A percentile compares a stretch with the other conserved stretches of the same genome.
Conservation (phyloP, 2,797 vertebrate genomes). For the Poeciliopsis gracilis region DNA sequence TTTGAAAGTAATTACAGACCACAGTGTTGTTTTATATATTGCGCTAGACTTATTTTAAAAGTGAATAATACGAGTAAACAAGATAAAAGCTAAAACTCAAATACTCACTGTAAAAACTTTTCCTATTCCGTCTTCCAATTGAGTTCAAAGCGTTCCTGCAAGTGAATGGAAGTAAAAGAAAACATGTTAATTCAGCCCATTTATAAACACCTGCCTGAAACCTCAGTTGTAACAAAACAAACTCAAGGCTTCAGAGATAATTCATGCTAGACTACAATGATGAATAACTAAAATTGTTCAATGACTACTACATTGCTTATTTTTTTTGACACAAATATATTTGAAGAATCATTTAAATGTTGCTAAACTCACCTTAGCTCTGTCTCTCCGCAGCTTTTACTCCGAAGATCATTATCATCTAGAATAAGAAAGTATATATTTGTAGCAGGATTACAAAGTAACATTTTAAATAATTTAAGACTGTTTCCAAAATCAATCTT, state of each 20-base stretch:
- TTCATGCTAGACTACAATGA: not conserved
- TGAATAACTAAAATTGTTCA: not conserved
- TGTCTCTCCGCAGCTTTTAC: slow-evolving; percentile 71
- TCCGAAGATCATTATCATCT: slow-evolving; percentile 74
- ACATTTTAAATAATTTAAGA: slow-evolving; percentile 34
- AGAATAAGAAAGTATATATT: slow-evolving; percentile 58
- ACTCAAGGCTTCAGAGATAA: not conserved
- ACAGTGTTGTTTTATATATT: not conserved
- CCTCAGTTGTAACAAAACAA: not conserved
- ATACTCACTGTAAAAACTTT: slow-evolving; percentile 81
- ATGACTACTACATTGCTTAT: not conserved
- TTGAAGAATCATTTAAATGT: not conserved
- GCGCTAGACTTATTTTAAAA: not conserved
- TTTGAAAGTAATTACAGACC: not conserved
- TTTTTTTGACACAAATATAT: not conserved
- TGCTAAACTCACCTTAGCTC: slow-evolving; percentile 76
- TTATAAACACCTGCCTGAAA: not conserved
- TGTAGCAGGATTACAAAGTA: slow-evolving; percentile 34
- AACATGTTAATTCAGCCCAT: not conserved
- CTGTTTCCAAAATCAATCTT: not conserved
- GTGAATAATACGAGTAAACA: not conserved
- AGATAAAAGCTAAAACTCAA: not conserved
- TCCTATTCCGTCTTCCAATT: slow-evolving; percentile 69
- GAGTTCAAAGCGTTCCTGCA: slow-evolving; percentile 66
- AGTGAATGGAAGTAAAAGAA: not conserved